A percentile compares a stretch with the other conserved stretches of the same genome.
These are phyloP conservation scores for Coendou prehensilis DNA, from an alignment of 2,797 vertebrate species.

Conservation along the genomic window DNA sequence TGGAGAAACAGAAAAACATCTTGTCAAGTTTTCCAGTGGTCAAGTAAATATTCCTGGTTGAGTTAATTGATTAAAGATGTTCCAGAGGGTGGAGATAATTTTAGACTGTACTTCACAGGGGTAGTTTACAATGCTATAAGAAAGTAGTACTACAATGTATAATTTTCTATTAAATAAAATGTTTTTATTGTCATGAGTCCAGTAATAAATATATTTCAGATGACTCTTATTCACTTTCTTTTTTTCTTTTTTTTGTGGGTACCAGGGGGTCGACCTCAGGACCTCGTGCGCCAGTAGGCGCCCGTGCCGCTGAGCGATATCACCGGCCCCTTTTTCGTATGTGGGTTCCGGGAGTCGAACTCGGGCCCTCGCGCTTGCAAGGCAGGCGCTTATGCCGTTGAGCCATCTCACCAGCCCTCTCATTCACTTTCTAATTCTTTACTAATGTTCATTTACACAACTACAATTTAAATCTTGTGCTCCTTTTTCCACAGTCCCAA, in stretches of 20 bases:
- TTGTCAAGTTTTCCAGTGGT: background rate
- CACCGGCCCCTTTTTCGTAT: too few species aligned
- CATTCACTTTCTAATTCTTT: background rate
- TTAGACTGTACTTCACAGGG: background rate
- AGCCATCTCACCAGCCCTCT: too few species aligned
- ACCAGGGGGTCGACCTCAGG: too few species aligned
- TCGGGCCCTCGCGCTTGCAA: too few species aligned
- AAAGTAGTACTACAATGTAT: fast-evolving
- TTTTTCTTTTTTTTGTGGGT: too few species aligned
- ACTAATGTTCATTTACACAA: background rate
- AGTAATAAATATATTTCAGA: background rate
- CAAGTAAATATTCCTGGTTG: background rate
- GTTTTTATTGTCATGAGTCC: background rate
- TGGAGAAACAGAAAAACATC: background rate
- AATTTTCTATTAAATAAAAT: background rate
- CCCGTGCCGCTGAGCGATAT: too few species aligned
- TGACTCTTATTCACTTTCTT: background rate
- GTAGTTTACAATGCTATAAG: background rate
- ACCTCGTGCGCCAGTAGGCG: too few species aligned
- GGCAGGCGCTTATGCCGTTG: too few species aligned
- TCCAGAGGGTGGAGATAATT: background rate
- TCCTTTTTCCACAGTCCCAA: background rate
- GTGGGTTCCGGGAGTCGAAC: too few species aligned
- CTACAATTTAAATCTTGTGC: background rate
- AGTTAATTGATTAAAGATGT: background rate